Percentiles rank a stretch among this genome's conserved stretches.
Evolutionary conservation across 2,797 vertebrate species (phyloP).

Genomic region (Pagetopsis macropterus): DNA sequence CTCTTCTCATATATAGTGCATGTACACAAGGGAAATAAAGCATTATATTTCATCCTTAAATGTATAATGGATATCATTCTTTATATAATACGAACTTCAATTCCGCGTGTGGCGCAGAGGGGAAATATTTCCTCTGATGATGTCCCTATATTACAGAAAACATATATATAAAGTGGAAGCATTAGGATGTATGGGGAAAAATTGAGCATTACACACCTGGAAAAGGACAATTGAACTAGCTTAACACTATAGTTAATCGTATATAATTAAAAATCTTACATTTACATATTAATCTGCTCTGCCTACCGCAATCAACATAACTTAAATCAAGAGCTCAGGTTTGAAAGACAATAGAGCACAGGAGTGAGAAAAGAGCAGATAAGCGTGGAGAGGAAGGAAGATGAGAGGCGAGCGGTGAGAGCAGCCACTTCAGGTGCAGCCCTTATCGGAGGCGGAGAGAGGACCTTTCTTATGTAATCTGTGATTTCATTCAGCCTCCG

Average conservation of each 20-base stretch:
- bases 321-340: slow-evolving; percentile 81
- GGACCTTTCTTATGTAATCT: slow-evolving; percentile 90
- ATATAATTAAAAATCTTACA: slow-evolving; percentile 83
- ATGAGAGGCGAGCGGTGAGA: slow-evolving; percentile 68
- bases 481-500: slow-evolving; percentile 85
- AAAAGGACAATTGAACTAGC: slow-evolving; percentile 59
- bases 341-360: slow-evolving; percentile 51
- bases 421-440: slow-evolving; percentile 83
- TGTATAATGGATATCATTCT: slow-evolving; percentile 85
- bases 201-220: slow-evolving; percentile 54
- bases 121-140: slow-evolving; percentile 75
- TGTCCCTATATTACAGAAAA: slow-evolving; percentile 70
- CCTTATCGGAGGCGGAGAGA: slow-evolving; percentile 78
- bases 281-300: slow-evolving; percentile 81
- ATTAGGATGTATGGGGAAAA: slow-evolving; percentile 48
- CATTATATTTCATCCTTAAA: slow-evolving; percentile 84
- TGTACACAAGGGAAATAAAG: slow-evolving; percentile 85
- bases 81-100: slow-evolving; percentile 83
- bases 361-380: slow-evolving; percentile 66
- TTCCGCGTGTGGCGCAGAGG: slow-evolving; percentile 64
- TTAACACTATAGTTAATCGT: slow-evolving; percentile 74
- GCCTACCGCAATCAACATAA: slow-evolving; percentile 68
- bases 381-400: slow-evolving; percentile 64
- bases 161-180: slow-evolving; percentile 58
- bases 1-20: slow-evolving; percentile 80